These are phyloP conservation scores for Drosophila pectinifera DNA, from an alignment of 1,140 invertebrate species.

Conservation along the genomic window DNA sequence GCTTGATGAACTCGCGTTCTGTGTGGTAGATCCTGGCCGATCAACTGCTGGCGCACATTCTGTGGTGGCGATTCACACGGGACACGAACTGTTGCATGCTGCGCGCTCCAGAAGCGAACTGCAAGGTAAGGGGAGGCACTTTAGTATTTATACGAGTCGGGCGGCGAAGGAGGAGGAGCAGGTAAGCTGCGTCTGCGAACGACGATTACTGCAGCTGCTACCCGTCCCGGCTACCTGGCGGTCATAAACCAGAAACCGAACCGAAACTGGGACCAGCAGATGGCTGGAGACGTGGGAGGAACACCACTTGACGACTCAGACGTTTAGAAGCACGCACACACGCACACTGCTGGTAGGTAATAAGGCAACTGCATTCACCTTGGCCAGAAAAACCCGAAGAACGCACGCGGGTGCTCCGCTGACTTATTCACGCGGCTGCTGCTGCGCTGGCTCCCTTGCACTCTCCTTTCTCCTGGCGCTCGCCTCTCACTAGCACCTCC, in stretches of 20 bases:
- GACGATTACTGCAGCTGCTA: slow-evolving; percentile 17
- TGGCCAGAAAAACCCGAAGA: slow-evolving; percentile 38
- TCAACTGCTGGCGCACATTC: slow-evolving; percentile 73
- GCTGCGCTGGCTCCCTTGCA: slow-evolving; percentile 59
- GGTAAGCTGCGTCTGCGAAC: slow-evolving; percentile 9
- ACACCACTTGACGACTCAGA: slow-evolving; percentile 11
- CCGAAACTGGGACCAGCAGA: slow-evolving; percentile 27
- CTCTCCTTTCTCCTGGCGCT: slow-evolving; percentile 32
- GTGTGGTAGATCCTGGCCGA: slow-evolving; percentile 31
- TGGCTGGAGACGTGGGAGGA: slow-evolving; percentile 20
- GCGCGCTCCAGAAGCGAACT: slow-evolving; percentile 54
- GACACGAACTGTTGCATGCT: slow-evolving; percentile 55
- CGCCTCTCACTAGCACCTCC: slow-evolving; percentile 17
- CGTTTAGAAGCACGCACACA: slow-evolving; percentile 12
- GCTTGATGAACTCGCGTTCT: slow-evolving; percentile 17
- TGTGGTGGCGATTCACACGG: slow-evolving; percentile 44
- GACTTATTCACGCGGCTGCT: slow-evolving; percentile 63
- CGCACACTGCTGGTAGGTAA: slow-evolving; percentile 8
- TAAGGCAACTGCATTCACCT: slow-evolving; percentile 66
- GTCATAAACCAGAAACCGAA: slow-evolving; percentile 34
- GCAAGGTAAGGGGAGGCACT: slow-evolving; percentile 52
- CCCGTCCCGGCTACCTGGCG: slow-evolving; percentile 42
- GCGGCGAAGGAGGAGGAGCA: slow-evolving; percentile 13
- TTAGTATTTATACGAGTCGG: slow-evolving; percentile 47
- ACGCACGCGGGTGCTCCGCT: slow-evolving; percentile 66